Conservation (phyloP, 2,113 vertebrate species). For the Boulengeromyrus knoepffleri region DNA sequence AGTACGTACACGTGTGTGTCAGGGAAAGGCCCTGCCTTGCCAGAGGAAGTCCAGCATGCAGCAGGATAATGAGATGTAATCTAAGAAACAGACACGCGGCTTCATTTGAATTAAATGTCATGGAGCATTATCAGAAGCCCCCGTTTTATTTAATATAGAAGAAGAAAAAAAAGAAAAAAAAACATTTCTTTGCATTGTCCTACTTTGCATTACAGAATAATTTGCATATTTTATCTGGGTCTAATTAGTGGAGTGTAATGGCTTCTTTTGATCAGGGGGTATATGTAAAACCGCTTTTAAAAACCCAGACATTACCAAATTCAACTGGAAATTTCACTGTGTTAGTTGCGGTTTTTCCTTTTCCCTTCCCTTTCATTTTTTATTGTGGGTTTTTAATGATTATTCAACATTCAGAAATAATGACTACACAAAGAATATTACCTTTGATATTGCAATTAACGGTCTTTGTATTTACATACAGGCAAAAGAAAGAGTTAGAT, state of each 20-base stretch:
- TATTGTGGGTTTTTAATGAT: not conserved
- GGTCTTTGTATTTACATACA: conserved; percentile 19
- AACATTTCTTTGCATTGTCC: conserved; percentile 37
- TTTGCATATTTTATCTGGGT: conserved; percentile 48
- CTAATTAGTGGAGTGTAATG: conserved; percentile 54
- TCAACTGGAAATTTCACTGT: conserved; percentile 21
- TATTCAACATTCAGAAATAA: conserved; percentile 19
- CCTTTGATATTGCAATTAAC: conserved; percentile 29
- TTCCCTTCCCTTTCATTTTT: conserved; percentile 15
- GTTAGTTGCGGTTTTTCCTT: not conserved
- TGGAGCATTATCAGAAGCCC: conserved; percentile 36
- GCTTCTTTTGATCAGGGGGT: conserved; percentile 55
- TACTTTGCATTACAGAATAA: conserved; percentile 48
- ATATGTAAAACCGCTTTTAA: conserved; percentile 33
- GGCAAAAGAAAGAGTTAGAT: not conserved
- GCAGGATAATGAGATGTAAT: conserved; percentile 29
- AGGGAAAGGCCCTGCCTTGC: not conserved
- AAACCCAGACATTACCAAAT: conserved; percentile 18
- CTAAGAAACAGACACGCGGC: conserved; percentile 39
- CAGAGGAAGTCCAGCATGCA: not conserved
- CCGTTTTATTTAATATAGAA: conserved; percentile 45
- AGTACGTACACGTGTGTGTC: not conserved
- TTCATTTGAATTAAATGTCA: conserved; percentile 41
- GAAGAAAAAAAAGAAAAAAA: conserved; percentile 30
- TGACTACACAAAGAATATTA: conserved; percentile 20